Evolutionary conservation across 2,888 invertebrate genomes (phyloP).

Genomic region (Bimastos eiseni): DNA sequence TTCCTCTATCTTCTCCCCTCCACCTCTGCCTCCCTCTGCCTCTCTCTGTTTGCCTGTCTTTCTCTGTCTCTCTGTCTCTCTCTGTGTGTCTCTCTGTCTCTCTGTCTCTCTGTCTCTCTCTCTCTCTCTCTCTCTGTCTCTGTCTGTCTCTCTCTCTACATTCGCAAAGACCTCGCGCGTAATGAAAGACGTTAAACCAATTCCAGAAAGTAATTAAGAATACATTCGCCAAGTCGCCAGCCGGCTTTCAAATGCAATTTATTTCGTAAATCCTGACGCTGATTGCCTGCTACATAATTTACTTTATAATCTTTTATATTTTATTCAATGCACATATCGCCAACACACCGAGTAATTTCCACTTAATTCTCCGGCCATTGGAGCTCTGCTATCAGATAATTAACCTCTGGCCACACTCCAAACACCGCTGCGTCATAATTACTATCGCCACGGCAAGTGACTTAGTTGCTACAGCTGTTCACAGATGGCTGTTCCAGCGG

Average conservation of each 20-base stretch:
- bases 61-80: neutral
- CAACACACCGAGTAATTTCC: neutral
- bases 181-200: conserved; percentile 13
- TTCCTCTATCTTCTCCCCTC: neutral
- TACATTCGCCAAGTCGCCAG: neutral
- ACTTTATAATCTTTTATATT: conserved; percentile 24
- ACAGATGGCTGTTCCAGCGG: neutral
- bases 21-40: neutral
- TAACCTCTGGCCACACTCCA: conserved; percentile 6
- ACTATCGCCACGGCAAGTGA: neutral
- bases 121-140: neutral
- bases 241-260: conserved; percentile 24
- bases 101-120: neutral
- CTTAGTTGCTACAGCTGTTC: neutral
- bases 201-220: conserved; percentile 13
- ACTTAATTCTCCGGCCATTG: neutral
- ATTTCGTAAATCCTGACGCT: neutral
- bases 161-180: neutral
- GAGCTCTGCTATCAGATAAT: neutral
- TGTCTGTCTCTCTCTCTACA: neutral
- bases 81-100: neutral
- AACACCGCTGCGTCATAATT: neutral
- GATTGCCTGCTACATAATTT: conserved; percentile 25
- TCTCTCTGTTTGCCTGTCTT: neutral
- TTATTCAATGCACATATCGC: conserved; percentile 13